Conservation (phyloP, 2,113 vertebrate genomes). For the Osmerus mordax region DNA sequence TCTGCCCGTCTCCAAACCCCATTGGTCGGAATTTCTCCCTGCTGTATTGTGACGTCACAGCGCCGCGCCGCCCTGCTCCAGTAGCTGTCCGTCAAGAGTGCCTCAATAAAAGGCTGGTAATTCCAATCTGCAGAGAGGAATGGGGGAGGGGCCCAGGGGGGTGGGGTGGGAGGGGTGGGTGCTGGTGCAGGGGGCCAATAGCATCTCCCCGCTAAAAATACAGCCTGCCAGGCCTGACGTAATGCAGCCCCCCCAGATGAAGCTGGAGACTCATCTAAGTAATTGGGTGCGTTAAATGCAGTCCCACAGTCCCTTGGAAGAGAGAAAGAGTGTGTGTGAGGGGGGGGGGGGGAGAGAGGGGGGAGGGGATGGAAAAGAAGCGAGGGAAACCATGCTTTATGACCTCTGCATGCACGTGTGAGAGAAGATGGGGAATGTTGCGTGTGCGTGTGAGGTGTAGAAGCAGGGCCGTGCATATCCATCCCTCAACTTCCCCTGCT, state of each 20-base stretch:
- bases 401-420: slow-evolving; percentile 56
- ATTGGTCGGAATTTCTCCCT: slow-evolving; percentile 28
- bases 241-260: slow-evolving; percentile 63
- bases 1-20: slow-evolving; percentile 27
- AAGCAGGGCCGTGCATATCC: neutral
- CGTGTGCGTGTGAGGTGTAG: slow-evolving; percentile 12
- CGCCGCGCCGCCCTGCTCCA: neutral
- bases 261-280: slow-evolving; percentile 61
- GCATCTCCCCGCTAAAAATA: slow-evolving; percentile 71
- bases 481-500: neutral
- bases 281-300: slow-evolving; percentile 73
- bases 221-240: slow-evolving; percentile 71
- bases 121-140: slow-evolving; percentile 59
- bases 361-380: slow-evolving; percentile 39
- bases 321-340: slow-evolving; percentile 24
- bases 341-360: slow-evolving; percentile 8
- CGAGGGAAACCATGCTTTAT: slow-evolving; percentile 57
- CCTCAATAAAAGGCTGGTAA: slow-evolving; percentile 67
- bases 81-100: slow-evolving; percentile 43
- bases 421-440: slow-evolving; percentile 45
- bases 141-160: slow-evolving; percentile 14
- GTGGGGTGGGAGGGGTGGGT: neutral
- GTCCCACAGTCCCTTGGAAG: slow-evolving; percentile 45
- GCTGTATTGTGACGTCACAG: slow-evolving; percentile 33
- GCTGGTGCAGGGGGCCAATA: slow-evolving; percentile 50